phyloP scores from a whole-genome alignment of 2,888 invertebrate species.

The Pristionchus entomophagus region DNA sequence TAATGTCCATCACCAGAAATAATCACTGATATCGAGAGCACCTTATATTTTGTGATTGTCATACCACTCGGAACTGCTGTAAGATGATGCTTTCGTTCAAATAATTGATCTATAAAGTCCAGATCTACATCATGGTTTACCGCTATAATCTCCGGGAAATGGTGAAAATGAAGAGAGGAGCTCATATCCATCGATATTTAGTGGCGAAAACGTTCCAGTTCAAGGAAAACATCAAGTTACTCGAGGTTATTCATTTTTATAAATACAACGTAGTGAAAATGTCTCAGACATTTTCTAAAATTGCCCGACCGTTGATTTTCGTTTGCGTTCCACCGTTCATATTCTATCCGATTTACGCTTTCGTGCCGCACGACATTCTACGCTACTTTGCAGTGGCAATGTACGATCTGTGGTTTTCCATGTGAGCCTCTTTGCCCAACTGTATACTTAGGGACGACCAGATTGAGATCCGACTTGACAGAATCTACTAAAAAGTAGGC shows the following conservation, averaged over 20 bases:
- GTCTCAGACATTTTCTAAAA: not conserved
- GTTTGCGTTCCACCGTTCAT: not conserved
- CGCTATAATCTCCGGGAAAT: not conserved
- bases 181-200: not conserved
- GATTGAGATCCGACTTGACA: too few relatives aligned
- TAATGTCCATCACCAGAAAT: too few relatives aligned
- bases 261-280: too few relatives aligned
- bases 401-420: not conserved
- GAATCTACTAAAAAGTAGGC: too few relatives aligned
- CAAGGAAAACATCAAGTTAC: not conserved
- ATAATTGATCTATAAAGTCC: not conserved
- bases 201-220: not conserved
- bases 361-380: not conserved
- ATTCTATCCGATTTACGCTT: not conserved
- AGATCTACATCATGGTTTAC: not conserved
- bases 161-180: not conserved
- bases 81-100: too few relatives aligned
- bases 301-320: not conserved
- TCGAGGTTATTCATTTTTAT: not conserved
- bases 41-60: not conserved
- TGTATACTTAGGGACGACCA: too few relatives aligned
- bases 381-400: not conserved
- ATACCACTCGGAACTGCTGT: not conserved
- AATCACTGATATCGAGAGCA: not conserved
- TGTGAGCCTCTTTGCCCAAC: not conserved